phyloP scores from a whole-genome alignment of 2,888 invertebrate genomes.

The Trissolcus japonicus region DNA sequence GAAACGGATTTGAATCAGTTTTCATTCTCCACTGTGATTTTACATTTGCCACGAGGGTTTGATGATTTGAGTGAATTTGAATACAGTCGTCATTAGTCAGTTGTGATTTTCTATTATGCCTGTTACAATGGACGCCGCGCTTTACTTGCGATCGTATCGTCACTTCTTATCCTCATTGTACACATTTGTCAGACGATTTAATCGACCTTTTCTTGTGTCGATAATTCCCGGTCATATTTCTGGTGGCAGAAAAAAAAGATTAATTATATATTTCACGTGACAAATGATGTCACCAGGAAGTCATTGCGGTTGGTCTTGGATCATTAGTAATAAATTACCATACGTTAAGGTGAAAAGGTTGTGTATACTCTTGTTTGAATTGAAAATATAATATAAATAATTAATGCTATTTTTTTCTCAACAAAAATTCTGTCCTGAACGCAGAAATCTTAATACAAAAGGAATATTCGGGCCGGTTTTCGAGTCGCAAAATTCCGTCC shows the following conservation, averaged over 20 bases:
- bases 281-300: too few relatives aligned
- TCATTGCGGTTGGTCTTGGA: too few relatives aligned
- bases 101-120: slow-evolving; percentile 18
- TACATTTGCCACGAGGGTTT: slow-evolving; percentile 17
- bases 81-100: slow-evolving; percentile 40
- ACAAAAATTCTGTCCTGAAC: too few relatives aligned
- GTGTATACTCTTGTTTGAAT: too few relatives aligned
- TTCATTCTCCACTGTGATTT: slow-evolving; percentile 26
- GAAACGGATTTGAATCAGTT: slow-evolving; percentile 48
- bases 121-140: slow-evolving; percentile 16
- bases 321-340: too few relatives aligned
- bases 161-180: slow-evolving; percentile 4
- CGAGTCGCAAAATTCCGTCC: slow-evolving; percentile 15
- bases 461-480: too few relatives aligned
- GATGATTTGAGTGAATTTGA: slow-evolving; percentile 31
- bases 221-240: neutral
- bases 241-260: too few relatives aligned
- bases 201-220: slow-evolving; percentile 5
- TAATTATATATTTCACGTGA: too few relatives aligned
- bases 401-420: too few relatives aligned
- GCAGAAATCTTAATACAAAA: too few relatives aligned
- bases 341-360: too few relatives aligned
- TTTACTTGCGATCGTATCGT: slow-evolving; percentile 19
- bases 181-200: slow-evolving; percentile 18
- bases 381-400: too few relatives aligned